Base-by-base conservation (phyloP, 2,113 vertebrate species). In the Isichthys henryi region DNA sequence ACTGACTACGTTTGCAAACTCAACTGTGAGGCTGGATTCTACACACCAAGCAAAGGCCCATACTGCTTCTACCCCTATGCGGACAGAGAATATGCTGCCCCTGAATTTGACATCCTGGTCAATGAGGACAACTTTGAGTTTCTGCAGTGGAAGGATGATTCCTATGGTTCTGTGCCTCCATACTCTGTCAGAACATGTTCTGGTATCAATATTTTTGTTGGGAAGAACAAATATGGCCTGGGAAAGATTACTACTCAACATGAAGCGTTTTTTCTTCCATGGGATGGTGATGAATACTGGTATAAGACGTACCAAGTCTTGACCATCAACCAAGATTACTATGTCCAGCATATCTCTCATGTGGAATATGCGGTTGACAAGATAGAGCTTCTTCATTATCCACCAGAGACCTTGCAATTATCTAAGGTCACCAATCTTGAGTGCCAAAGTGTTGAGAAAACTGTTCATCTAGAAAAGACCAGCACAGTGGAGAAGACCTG, bases 111-210 rank as follows among this genome's bases (percentile, higher is more conserved):
- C 88, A 88, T 96, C 90, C 92, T 96, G 58, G 43, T 93, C 52
- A 96, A 96, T 91, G 93, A 91, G 83, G 94, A 96, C 91, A 95
- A 96, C 89, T 96, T 96, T 92, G 95, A 96, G 92, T 95, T 96
- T 91, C 35, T 96, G 90, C 90, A 0, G 11, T 96, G 96, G 96
- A 94, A 93, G 89, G 92, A 92, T 21, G 96, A 48, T 17, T 95
- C 95, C 0, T 92, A 94, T 2, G 96, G 95, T 15, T 93, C 93
- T 0, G 93, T 96, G 83, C 94, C 95, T 3, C 84, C 91, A 0
- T 10, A 95, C 66, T 93, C 95, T 1, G 92, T 95, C 53, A 91
- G 90, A 21, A 95, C 84, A 10, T 86, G 84, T n/a, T 95, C 45
- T 95, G 95, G 35, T 19, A 87, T 0, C 46, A 89, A 88, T 23